Evolutionary conservation across 2,113 vertebrate genomes (phyloP).

Genomic region (Danio rerio): DNA sequence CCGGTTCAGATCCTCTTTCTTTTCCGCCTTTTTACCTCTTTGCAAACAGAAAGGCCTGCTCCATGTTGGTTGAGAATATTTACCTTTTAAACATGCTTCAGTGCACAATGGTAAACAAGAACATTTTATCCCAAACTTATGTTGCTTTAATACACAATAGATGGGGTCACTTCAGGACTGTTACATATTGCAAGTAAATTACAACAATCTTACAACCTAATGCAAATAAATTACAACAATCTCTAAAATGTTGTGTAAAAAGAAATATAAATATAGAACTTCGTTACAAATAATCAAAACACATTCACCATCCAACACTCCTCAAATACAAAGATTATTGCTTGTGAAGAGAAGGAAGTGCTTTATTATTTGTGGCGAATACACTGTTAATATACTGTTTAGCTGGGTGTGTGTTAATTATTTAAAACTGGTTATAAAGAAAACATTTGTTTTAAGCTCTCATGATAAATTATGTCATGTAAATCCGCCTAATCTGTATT

Average conservation of each 20-base stretch:
- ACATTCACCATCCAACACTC: too few relatives aligned
- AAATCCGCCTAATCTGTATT: neutral
- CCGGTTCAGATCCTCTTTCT: constrained; percentile 82
- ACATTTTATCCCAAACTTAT: constrained; percentile 65
- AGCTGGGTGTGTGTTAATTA: neutral
- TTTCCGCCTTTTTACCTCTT: constrained; percentile 91
- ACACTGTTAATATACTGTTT: neutral
- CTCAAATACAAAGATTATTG: too few relatives aligned
- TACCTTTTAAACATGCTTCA: constrained; percentile 74
- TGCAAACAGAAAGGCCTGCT: constrained; percentile 83
- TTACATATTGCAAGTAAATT: too few relatives aligned
- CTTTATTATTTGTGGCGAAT: neutral
- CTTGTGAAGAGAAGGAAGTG: neutral
- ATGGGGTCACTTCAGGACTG: too few relatives aligned
- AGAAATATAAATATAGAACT: too few relatives aligned
- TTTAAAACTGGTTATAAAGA: neutral
- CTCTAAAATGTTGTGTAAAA: too few relatives aligned
- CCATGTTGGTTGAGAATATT: constrained; percentile 75
- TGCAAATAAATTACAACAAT: too few relatives aligned
- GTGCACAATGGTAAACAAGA: constrained; percentile 74
- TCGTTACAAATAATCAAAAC: too few relatives aligned
- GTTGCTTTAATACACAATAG: neutral
- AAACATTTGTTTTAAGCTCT: neutral
- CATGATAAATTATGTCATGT: neutral
- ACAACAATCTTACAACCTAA: too few relatives aligned